These are phyloP conservation scores for Trematocara macrostoma DNA, from an alignment of 2,113 vertebrate species.

Conservation along the genomic window DNA sequence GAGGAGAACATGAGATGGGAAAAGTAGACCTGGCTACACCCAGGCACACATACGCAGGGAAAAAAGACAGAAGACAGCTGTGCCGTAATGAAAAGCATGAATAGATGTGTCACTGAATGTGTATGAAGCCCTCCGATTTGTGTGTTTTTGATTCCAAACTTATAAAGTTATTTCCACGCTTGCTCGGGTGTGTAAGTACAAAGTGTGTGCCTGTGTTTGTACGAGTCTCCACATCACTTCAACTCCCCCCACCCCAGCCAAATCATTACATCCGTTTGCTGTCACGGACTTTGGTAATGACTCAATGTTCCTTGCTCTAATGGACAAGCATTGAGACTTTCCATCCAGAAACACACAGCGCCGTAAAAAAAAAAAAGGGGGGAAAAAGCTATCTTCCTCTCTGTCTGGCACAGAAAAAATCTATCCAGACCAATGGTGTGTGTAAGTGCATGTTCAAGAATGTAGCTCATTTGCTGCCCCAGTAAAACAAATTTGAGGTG, in stretches of 20 bases:
- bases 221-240: neutral
- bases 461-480: neutral
- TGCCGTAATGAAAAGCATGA: neutral
- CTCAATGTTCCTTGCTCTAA: slow-evolving; percentile 22
- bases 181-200: neutral
- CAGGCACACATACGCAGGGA: neutral
- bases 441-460: neutral
- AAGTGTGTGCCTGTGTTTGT: neutral
- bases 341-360: neutral
- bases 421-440: neutral
- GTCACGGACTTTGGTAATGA: slow-evolving; percentile 21
- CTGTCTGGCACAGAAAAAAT: neutral
- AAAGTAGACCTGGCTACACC: neutral
- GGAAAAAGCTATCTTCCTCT: neutral
- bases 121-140: neutral
- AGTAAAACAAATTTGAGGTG: neutral
- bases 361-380: accelerated
- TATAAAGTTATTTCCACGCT: neutral
- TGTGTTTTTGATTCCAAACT: neutral
- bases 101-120: neutral
- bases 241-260: neutral
- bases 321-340: slow-evolving; percentile 5
- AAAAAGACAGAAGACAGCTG: neutral
- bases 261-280: slow-evolving; percentile 20
- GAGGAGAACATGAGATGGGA: neutral